Conservation (phyloP, 2,888 invertebrate genomes). For the Nymphalis c-album region DNA sequence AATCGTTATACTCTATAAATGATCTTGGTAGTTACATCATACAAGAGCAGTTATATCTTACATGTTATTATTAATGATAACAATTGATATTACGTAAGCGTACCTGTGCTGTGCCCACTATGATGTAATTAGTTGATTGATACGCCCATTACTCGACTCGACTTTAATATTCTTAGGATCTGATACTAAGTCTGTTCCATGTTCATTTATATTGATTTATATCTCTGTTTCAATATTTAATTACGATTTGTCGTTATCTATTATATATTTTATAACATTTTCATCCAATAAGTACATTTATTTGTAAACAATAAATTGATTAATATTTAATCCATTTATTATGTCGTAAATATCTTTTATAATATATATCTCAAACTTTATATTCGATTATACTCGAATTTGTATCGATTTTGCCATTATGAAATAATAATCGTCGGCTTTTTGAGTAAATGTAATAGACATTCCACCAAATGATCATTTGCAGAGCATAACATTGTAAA, state of each 20-base stretch:
- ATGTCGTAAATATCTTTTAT: too few species aligned
- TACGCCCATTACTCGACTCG: slow-evolving; percentile 22
- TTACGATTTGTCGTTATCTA: not conserved
- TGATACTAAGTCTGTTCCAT: slow-evolving; percentile 5
- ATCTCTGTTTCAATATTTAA: slow-evolving; percentile 1
- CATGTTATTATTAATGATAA: slow-evolving; percentile 29
- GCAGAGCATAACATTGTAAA: slow-evolving; percentile 1
- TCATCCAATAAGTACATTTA: not conserved
- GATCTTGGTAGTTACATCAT: not conserved
- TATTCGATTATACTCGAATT: too few species aligned
- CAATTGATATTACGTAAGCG: slow-evolving; percentile 30
- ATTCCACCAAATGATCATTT: not conserved
- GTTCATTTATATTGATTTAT: slow-evolving; percentile 3
- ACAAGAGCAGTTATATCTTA: slow-evolving; percentile 1
- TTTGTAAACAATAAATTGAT: not conserved
- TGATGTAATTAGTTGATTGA: slow-evolving; percentile 26
- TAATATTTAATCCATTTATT: not conserved
- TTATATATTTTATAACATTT: not conserved
- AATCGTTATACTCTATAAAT: not conserved
- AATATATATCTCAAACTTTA: too few species aligned
- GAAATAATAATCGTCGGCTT: too few species aligned
- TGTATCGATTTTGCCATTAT: too few species aligned
- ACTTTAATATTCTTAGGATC: slow-evolving; percentile 15
- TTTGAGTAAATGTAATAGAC: not conserved
- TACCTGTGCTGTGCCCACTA: slow-evolving; percentile 13